These are phyloP conservation scores for Euleptes europaea DNA, from an alignment of 2,113 vertebrate genomes.

Conservation along the genomic window DNA sequence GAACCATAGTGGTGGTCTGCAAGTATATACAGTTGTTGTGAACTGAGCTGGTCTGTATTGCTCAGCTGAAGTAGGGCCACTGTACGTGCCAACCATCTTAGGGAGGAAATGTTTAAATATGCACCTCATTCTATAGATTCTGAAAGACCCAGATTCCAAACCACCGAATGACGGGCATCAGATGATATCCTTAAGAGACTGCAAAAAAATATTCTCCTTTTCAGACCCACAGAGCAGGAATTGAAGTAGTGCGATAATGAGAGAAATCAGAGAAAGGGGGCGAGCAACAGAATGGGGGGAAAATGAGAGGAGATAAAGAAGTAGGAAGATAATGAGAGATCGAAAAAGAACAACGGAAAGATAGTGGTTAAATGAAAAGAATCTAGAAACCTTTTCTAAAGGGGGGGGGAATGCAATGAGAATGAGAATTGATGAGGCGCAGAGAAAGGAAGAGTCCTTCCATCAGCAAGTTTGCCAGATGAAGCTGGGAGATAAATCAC, in stretches of 20 bases:
- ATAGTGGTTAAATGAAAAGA: conserved; percentile 29
- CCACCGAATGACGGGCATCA: neutral
- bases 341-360: neutral
- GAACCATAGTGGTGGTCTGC: neutral
- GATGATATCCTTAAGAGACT: neutral
- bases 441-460: conserved; percentile 70
- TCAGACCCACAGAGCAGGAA: neutral
- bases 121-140: neutral
- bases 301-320: accelerated
- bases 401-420: conserved; percentile 59
- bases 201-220: neutral
- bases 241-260: neutral
- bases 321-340: neutral
- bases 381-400: conserved; percentile 38
- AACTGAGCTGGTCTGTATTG: neutral
- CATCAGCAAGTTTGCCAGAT: conserved; percentile 75
- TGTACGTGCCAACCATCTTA: neutral
- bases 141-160: neutral
- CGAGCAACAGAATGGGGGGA: neutral
- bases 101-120: neutral
- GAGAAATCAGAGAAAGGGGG: neutral
- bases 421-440: conserved; percentile 76
- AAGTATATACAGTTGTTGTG: neutral
- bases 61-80: neutral
- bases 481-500: conserved; percentile 71